Base-by-base conservation (phyloP, 2,797 vertebrate genomes). In the Gallirallus australis region DNA sequence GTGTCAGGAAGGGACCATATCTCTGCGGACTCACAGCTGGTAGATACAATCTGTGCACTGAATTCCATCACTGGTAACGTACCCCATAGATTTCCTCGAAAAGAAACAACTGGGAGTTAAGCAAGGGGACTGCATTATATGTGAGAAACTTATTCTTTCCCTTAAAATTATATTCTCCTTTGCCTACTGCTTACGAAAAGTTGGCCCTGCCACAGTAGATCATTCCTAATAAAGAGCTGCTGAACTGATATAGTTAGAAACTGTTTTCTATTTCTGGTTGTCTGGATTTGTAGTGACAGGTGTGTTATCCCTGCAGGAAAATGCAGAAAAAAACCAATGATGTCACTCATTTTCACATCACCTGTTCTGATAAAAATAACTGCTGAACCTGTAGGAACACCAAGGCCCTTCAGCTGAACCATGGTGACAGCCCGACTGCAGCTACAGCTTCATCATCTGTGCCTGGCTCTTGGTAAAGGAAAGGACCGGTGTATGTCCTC, bases 281-380 rank as follows among this genome's bases (percentile, higher is more conserved):
- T 78, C 72, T 79, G 47, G 47, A 89, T 94, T 82, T 1, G 2
- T 50, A 66, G 53, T 40, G 70, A 63, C 70, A 92, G 56, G 17
- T 61, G 28, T 69, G 39, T 87, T 86, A 82, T 71, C 54, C 81
- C 78, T 88, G 48, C 30, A 93, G 87, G 65, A 94, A 93, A 86
- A 93, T 73, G 59, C 42, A 66, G 48, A 50, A 92, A 84, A 96
- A 92, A 24, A 8, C 17, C 31, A 82, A 71, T 82, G 42, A 71
- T 79, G 75, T 86, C 69, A 73, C 53, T 92, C 53, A 81, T 91
- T 94, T 87, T 94, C 76, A 89, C 73, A 95, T n/a, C 60, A 37
- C 73, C 59, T 52, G 2, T 68, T 54, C 63, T 85, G 47, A n/a
- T 91, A 95, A 94, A 95, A 96, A 89, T 76, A 96, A 87, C 88